phyloP scores from a whole-genome alignment of 2,797 vertebrate genomes.

The Sebastes vulpes region DNA sequence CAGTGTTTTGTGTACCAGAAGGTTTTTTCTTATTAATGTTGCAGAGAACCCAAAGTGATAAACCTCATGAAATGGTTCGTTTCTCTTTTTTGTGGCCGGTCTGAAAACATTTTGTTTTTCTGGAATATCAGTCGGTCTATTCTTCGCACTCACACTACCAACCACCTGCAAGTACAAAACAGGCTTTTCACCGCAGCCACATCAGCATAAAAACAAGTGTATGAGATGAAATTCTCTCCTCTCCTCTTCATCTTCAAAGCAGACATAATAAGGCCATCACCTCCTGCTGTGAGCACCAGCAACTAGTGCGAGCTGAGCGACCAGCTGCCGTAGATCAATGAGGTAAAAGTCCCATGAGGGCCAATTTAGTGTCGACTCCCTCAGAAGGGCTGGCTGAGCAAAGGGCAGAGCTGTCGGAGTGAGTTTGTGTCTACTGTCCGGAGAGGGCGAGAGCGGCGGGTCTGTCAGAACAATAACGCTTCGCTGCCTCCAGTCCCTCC shows the following conservation, averaged over 20 bases:
- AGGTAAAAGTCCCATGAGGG: slow-evolving; percentile 2
- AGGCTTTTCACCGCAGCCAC: background rate
- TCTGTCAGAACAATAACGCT: slow-evolving; percentile 65
- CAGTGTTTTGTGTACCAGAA: background rate
- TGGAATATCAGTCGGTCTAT: background rate
- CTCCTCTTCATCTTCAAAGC: slow-evolving; percentile 18
- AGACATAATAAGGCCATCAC: slow-evolving; percentile 14
- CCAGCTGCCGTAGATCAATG: slow-evolving; percentile 33
- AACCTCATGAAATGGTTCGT: background rate
- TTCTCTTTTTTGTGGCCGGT: background rate
- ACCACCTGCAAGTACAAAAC: background rate
- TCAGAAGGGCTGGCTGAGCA: slow-evolving; percentile 5
- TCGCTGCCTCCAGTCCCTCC: background rate
- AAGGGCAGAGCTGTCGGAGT: slow-evolving; percentile 20
- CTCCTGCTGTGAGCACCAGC: background rate
- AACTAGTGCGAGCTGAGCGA: background rate
- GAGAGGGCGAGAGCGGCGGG: background rate
- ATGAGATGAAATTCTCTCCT: background rate
- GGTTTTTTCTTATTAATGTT: background rate
- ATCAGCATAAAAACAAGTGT: background rate
- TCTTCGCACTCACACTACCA: background rate
- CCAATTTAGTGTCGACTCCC: slow-evolving; percentile 3
- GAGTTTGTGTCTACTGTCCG: background rate
- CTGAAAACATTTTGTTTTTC: background rate
- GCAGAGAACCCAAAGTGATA: background rate